Base-by-base conservation (phyloP, 1,140 invertebrate genomes). In the Neodiprion lecontei region DNA sequence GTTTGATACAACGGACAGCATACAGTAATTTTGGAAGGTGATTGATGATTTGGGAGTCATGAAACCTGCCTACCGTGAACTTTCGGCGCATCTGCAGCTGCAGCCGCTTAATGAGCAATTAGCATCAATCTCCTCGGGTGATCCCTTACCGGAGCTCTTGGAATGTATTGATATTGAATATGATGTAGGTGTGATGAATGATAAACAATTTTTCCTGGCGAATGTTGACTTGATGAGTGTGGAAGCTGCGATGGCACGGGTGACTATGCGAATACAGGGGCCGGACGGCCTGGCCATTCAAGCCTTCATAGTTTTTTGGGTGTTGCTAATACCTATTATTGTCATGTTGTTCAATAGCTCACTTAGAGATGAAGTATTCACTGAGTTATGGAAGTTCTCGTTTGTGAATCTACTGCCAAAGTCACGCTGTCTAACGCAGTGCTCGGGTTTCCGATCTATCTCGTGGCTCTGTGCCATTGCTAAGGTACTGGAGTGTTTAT, bases 391-490 rank as follows among this genome's bases (percentile, higher is more conserved):
- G 67, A 68, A 68, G 28, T 68, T 21, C 2, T 68, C 67, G 9
- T 40, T 68, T 1, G 28, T 68, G 10, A 68, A 11, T 21, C 67
- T 17, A 17, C 67, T 68, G 21, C 67, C 67, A 1, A 68, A 68
- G 67, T 9, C 28, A 11, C 67, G 67, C 28, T 4, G 67, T 68
- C 67, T 17, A 17, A 14, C 67, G 28, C 17, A 14, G 17, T 68
- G 28, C 28, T 21, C 67, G n/a, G 17, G 73, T 47, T 74, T 73
- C 50, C 47, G 72, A 49, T 66, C 72, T n/a, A 70, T 76, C 28
- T 49, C 75, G 7, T 53, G 28, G 23, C 67, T 76, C 9, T 69
- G 28, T 72, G 67, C 69, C 11, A 53, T 75, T 66, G 72, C 74
- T 65, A 75, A 75, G 48, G 66, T 75, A 14, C 48, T 72, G 48